A percentile compares a stretch with the other conserved stretches of the same genome.
These are phyloP conservation scores for Eolophus roseicapilla DNA, from an alignment of 2,113 vertebrate species.

Conservation along the genomic window DNA sequence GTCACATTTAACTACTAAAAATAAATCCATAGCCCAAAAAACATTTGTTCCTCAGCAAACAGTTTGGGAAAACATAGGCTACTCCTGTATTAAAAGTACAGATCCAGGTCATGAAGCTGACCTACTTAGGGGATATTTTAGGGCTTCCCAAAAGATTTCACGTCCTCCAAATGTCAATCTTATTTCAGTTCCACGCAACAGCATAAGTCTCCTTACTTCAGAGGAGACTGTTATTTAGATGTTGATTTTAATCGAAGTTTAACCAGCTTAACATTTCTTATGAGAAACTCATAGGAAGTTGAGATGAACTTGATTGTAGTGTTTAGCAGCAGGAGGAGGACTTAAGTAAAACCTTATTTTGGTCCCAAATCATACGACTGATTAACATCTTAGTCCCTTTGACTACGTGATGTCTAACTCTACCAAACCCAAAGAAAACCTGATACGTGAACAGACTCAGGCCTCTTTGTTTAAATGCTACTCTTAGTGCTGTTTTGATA, in stretches of 20 bases:
- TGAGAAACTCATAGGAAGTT: not conserved
- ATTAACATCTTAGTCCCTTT: not conserved
- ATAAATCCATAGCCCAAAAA: conserved; percentile 3
- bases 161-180: conserved; percentile 54
- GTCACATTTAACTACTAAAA: conserved; percentile 53
- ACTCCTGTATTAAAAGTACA: conserved; percentile 34
- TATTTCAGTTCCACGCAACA: not conserved
- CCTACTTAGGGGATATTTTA: conserved; percentile 67
- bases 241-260: conserved; percentile 33
- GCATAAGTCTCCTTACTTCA: not conserved
- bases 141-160: conserved; percentile 58
- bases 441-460: not conserved
- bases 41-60: not conserved
- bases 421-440: not conserved
- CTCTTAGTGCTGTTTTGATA: not conserved
- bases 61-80: conserved; percentile 28
- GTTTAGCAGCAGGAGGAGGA: not conserved
- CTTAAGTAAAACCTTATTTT: not conserved
- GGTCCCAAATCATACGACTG: not conserved
- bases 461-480: not conserved
- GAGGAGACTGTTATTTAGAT: not conserved
- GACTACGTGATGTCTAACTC: not conserved
- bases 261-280: not conserved
- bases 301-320: not conserved
- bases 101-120: conserved; percentile 45